Percentiles rank a stretch among this genome's conserved stretches.
phyloP scores from a whole-genome alignment of 2,113 vertebrate genomes.

The Macrotis lagotis region DNA sequence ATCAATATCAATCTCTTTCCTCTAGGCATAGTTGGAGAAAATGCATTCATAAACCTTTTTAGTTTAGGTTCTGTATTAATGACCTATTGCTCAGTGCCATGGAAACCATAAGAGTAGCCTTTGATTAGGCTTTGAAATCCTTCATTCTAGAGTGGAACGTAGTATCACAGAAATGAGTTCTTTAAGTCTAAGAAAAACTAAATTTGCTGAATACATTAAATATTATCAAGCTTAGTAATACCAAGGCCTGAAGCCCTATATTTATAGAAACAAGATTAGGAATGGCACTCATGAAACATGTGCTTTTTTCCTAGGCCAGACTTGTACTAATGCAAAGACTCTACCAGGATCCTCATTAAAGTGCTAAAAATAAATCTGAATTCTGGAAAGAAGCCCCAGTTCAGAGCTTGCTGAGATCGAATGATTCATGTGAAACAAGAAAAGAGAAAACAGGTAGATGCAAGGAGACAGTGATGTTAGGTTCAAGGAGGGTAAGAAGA shows the following conservation, averaged over 20 bases:
- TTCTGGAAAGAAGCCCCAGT: constrained; percentile 13
- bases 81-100: not conserved
- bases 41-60: not conserved
- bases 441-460: constrained; percentile 16
- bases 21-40: not conserved
- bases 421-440: constrained; percentile 8
- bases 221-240: not conserved
- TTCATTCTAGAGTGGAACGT: not conserved
- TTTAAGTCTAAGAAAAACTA: not conserved
- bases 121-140: not conserved
- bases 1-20: not conserved
- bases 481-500: not conserved
- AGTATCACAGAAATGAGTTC: not conserved
- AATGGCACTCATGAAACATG: constrained; percentile 1
- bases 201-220: not conserved
- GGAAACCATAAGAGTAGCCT: not conserved
- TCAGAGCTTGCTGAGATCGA: constrained; percentile 7
- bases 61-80: not conserved
- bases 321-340: constrained; percentile 21
- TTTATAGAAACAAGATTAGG: not conserved
- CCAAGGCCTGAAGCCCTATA: not conserved
- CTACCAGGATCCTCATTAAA: constrained; percentile 10
- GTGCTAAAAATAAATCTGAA: not conserved
- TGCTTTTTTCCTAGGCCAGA: constrained; percentile 17
- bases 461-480: constrained; percentile 28